A percentile compares a stretch with the other conserved stretches of the same genome.
Conservation (phyloP, 2,888 invertebrate genomes). For the Lysandra bellargus region DNA sequence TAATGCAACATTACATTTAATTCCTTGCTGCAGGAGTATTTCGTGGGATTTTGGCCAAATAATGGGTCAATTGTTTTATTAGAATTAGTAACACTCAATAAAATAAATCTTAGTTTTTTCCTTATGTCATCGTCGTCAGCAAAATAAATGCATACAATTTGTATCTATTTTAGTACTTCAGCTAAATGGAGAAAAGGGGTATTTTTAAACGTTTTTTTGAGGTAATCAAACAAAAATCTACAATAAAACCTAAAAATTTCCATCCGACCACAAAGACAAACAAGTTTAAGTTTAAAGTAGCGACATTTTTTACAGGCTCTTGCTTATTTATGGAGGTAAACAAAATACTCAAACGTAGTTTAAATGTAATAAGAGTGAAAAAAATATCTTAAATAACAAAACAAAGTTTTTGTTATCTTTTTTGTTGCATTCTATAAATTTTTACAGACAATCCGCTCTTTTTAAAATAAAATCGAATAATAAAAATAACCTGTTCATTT, state of each 20-base stretch:
- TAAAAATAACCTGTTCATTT: neutral
- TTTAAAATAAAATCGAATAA: neutral
- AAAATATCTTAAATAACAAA: too few species aligned
- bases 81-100: neutral
- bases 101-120: neutral
- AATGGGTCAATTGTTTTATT: neutral
- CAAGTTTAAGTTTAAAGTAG: neutral
- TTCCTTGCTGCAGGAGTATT: neutral
- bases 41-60: neutral
- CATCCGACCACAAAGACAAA: neutral
- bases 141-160: too few species aligned
- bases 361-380: neutral
- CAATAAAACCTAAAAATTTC: neutral
- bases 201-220: too few species aligned
- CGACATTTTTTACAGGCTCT: neutral
- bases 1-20: neutral
- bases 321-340: neutral
- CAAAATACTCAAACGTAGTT: neutral
- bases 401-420: too few species aligned
- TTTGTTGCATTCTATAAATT: neutral
- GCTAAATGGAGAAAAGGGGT: too few species aligned
- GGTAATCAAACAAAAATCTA: neutral
- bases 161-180: too few species aligned
- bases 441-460: neutral
- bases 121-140: neutral